Evolutionary conservation across 1,140 invertebrate genomes (phyloP), one percentile per base, ranked within the genome.

Genomic region (Drosophila repleta): DNA sequence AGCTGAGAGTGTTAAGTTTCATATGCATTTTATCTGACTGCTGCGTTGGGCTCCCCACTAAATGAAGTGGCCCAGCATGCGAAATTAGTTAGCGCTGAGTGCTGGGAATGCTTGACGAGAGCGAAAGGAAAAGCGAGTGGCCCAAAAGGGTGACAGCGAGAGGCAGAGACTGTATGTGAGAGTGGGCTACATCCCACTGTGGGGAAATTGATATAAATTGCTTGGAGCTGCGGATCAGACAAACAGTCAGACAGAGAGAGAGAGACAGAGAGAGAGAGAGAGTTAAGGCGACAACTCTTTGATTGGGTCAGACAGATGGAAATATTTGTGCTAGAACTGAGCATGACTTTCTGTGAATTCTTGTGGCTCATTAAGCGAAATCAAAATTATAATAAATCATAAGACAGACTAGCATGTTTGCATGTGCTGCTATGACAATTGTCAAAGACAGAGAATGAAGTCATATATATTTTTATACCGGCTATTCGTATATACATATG

Each of bases 151-250:
- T 41, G 32, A 17, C n/a, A 17, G 11, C 8, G 39, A 11, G 29
- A 32, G 29, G 29, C 1, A 35, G 65, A 20, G 6, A 29, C 7
- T 29, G 8, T 29, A 29, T 8, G 8, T 29, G 7, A 0, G 20
- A 49, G 24, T 13, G 32, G 64, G 32, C 20, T 18, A 29, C 8
- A 13, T n/a, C 4, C n/a, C 24, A 29, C 55, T 62, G 52, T 37
- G 70, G 68, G 65, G 53, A 87, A 84, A 84, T 84, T 84, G 69
- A 84, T 84, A 84, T 84, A 83, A 84, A 84, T 84, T 81, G 74
- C 61, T 75, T 55, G 64, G 58, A 81, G 74, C 55, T 60, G 39
- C 76, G 65, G 80, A 69, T 73, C 72, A 68, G 73, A 80, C 81
- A 74, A 11, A 35, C 10, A 35, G 32, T 11, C 32, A 13, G 32